phyloP scores from a whole-genome alignment of 2,797 vertebrate genomes.

The Melanotaenia trifasciata region DNA sequence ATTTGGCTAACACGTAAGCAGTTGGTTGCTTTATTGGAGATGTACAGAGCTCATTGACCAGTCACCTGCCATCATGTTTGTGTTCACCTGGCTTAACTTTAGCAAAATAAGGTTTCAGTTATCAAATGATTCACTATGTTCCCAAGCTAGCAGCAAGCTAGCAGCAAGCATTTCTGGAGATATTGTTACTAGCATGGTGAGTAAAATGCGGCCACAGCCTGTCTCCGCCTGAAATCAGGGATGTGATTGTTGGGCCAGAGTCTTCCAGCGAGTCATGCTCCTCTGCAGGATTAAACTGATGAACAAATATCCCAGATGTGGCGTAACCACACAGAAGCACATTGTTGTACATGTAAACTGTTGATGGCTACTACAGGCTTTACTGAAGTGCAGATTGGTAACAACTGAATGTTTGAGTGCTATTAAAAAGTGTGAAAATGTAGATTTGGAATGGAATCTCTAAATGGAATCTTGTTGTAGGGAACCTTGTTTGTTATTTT shows the following conservation, averaged over 20 bases:
- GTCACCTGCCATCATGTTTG: no score
- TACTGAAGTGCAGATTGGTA: no score
- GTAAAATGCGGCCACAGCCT: background rate
- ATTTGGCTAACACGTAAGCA: no score
- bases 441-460: no score
- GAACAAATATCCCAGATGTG: constrained; percentile 35
- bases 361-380: background rate
- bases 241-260: constrained; percentile 30
- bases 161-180: no score
- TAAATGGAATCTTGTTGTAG: background rate
- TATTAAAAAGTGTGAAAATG: background rate
- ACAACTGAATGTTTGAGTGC: no score
- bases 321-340: constrained; percentile 25
- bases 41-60: no score
- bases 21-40: no score
- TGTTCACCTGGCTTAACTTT: no score
- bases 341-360: constrained; percentile 32
- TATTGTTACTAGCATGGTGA: no score
- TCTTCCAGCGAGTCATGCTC: constrained; percentile 43
- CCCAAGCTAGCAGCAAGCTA: background rate
- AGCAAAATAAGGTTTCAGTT: no score
- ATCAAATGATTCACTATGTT: no score
- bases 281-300: constrained; percentile 27
- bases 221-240: constrained; percentile 10
- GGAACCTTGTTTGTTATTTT: constrained; percentile 17